Percentiles rank a stretch among this genome's conserved stretches.
Evolutionary conservation across 2,113 vertebrate genomes (phyloP).

Genomic region (Himantopus leucocephalus): DNA sequence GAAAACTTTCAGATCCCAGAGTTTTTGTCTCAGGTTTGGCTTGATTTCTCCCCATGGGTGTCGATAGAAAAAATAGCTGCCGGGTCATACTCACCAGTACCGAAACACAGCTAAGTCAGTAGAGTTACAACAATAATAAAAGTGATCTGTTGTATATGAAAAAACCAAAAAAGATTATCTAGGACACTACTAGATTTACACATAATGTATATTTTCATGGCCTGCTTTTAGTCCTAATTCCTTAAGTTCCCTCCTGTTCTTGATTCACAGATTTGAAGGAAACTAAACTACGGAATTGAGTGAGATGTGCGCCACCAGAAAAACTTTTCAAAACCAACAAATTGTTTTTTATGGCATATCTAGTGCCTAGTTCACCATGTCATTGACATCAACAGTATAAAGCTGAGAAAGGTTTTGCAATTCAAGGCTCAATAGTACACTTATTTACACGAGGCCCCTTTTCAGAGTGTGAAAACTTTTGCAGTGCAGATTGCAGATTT

Average conservation of each 20-base stretch:
- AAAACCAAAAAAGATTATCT: neutral
- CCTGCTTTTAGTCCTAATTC: neutral
- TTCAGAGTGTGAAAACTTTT: neutral
- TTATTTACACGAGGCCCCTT: neutral
- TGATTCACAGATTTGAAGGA: neutral
- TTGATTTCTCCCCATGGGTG: neutral
- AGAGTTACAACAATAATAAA: neutral
- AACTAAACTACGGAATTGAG: neutral
- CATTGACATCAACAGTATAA: neutral
- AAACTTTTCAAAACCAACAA: neutral
- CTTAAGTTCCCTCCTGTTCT: neutral
- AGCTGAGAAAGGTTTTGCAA: neutral
- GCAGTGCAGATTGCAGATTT: neutral
- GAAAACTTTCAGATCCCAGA: neutral
- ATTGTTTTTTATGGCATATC: neutral
- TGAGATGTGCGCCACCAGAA: neutral
- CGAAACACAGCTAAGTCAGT: neutral
- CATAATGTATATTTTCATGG: neutral
- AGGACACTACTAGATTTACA: neutral
- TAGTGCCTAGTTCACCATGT: neutral
- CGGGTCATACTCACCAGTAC: neutral
- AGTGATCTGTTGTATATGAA: neutral
- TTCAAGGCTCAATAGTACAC: neutral
- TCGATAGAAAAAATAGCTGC: neutral
- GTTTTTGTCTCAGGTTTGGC: neutral